These are phyloP conservation scores for Brachypterus glaber DNA, from an alignment of 2,888 invertebrate genomes.

Conservation along the genomic window DNA sequence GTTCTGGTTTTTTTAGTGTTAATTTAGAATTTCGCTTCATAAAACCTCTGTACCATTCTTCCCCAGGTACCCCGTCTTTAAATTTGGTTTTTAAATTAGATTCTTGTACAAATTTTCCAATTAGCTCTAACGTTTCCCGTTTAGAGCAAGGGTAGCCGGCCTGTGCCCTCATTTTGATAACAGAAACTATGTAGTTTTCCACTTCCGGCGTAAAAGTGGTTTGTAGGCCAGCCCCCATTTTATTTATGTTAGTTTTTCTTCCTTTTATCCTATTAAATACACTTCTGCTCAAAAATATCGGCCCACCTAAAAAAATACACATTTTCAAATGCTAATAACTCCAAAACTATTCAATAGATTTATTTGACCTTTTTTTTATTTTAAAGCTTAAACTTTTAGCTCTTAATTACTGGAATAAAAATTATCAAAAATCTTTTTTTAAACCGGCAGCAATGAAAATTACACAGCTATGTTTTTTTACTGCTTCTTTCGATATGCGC, in stretches of 20 bases:
- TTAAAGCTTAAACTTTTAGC: too few relatives aligned
- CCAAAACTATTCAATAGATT: too few relatives aligned
- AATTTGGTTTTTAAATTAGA: neutral
- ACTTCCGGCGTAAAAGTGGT: neutral
- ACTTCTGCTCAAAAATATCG: too few relatives aligned
- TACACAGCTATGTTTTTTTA: too few relatives aligned
- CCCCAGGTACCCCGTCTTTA: neutral
- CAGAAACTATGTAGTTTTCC: neutral
- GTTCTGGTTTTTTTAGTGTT: neutral
- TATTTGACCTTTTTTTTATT: too few relatives aligned
- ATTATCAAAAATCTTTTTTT: too few relatives aligned
- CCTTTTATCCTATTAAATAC: neutral
- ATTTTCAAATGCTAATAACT: too few relatives aligned
- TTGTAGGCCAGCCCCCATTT: neutral
- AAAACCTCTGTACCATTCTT: neutral
- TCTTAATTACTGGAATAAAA: too few relatives aligned
- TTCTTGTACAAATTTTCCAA: neutral
- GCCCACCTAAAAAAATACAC: too few relatives aligned
- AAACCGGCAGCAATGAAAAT: too few relatives aligned
- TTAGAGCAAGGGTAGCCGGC: neutral
- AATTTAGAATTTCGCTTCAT: neutral
- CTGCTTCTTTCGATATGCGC: too few relatives aligned
- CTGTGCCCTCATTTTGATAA: neutral
- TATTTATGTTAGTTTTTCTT: neutral
- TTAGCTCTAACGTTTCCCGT: neutral